Percentiles rank a stretch among this genome's conserved stretches.
phyloP scores from a whole-genome alignment of 2,113 vertebrate genomes.

The Strix uralensis region DNA sequence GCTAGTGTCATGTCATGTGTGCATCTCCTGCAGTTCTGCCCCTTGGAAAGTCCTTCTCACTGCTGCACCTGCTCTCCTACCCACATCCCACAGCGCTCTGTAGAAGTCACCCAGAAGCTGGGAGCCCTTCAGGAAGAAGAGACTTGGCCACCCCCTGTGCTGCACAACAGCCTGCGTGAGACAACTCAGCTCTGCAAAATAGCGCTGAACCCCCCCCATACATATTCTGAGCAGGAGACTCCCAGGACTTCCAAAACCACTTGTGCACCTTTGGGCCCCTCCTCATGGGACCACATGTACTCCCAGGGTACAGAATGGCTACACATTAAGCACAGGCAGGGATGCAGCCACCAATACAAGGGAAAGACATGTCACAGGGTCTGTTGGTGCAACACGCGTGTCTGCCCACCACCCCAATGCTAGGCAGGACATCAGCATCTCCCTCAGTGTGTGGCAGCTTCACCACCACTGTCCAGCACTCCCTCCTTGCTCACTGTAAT shows the following conservation, averaged over 20 bases:
- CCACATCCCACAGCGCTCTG: not conserved
- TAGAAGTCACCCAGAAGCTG: not conserved
- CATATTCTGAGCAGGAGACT: not conserved
- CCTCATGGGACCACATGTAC: too few relatives aligned
- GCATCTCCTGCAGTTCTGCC: not conserved
- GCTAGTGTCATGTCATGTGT: not conserved
- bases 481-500: not conserved
- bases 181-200: not conserved
- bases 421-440: not conserved
- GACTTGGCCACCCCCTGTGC: not conserved
- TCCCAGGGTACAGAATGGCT: not conserved
- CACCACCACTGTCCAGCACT: not conserved
- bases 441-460: not conserved
- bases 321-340: not conserved
- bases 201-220: not conserved
- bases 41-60: not conserved
- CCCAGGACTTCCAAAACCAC: not conserved
- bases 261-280: not conserved
- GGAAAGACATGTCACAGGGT: not conserved
- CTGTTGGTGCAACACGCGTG: not conserved
- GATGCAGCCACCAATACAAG: not conserved
- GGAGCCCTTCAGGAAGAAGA: not conserved
- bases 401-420: not conserved
- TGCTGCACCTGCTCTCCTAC: not conserved
- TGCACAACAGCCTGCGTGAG: not conserved